Conservation (phyloP, 2,888 invertebrate genomes). For the Miltochrista miniata region DNA sequence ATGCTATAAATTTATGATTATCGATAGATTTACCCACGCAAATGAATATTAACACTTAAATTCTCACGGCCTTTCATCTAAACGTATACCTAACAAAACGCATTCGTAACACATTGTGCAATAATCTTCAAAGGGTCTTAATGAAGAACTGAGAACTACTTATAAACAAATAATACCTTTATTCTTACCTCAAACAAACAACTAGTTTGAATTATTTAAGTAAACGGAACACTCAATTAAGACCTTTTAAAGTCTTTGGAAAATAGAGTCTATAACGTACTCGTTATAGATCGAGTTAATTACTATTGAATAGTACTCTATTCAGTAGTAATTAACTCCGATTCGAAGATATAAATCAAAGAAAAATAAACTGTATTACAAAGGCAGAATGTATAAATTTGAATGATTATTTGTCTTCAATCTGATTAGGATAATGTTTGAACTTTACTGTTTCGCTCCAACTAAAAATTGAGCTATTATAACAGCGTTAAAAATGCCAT, state of each 20-base stretch:
- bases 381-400: slow-evolving; percentile 1
- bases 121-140: slow-evolving; percentile 20
- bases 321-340: slow-evolving; percentile 37
- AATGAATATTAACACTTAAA: slow-evolving; percentile 11
- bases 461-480: too few relatives aligned
- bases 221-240: slow-evolving; percentile 37
- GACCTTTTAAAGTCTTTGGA: slow-evolving; percentile 30
- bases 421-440: slow-evolving; percentile 29
- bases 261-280: slow-evolving; percentile 42
- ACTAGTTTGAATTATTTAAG: slow-evolving; percentile 28
- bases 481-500: slow-evolving; percentile 8
- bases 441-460: slow-evolving; percentile 13
- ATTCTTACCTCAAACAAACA: slow-evolving; percentile 30
- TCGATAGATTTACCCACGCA: slow-evolving; percentile 8
- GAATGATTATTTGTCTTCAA: slow-evolving; percentile 7
- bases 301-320: too few relatives aligned
- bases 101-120: slow-evolving; percentile 25
- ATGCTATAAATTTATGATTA: slow-evolving; percentile 20
- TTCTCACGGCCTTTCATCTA: slow-evolving; percentile 24
- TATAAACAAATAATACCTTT: slow-evolving; percentile 40
- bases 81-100: slow-evolving; percentile 20
- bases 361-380: slow-evolving; percentile 9
- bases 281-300: too few relatives aligned
- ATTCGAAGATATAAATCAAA: slow-evolving; percentile 9
- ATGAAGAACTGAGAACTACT: slow-evolving; percentile 25